A percentile compares a stretch with the other conserved stretches of the same genome.
Conservation (phyloP, 2,113 vertebrate genomes). For the Perognathus longimembris region DNA sequence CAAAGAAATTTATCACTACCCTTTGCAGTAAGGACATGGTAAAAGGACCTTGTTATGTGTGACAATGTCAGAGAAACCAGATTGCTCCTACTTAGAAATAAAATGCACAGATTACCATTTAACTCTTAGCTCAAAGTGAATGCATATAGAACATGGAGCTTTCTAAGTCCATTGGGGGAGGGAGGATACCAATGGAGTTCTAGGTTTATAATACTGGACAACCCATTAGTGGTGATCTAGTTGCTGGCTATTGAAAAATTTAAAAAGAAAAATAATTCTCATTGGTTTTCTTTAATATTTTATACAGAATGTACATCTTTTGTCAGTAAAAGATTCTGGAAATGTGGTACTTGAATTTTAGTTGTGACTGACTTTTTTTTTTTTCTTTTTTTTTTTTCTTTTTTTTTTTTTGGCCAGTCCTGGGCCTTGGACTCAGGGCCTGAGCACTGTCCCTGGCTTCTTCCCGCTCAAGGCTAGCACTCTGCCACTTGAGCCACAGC, state of each 20-base stretch:
- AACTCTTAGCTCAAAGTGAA: constrained; percentile 40
- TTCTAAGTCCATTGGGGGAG: neutral
- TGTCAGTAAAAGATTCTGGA: neutral
- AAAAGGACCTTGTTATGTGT: constrained; percentile 67
- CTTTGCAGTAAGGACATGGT: constrained; percentile 67
- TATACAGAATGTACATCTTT: neutral
- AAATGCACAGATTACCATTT: constrained; percentile 74
- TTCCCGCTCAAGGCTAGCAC: too few species aligned
- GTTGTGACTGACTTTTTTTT: constrained; percentile 29
- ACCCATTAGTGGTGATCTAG: neutral
- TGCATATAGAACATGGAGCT: neutral
- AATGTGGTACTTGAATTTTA: neutral
- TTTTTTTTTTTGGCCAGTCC: too few species aligned
- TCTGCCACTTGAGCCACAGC: too few species aligned
- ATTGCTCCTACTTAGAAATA: constrained; percentile 62
- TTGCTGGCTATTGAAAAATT: neutral
- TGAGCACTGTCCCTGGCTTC: too few species aligned
- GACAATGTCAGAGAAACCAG: constrained; percentile 60
- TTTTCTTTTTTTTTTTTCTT: too few species aligned
- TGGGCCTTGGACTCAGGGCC: too few species aligned
- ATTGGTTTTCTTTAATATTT: neutral
- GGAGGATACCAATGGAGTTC: neutral
- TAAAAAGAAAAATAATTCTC: neutral
- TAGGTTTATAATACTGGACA: constrained; percentile 4
- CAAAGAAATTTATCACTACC: constrained; percentile 69